Evolutionary conservation across 1,140 invertebrate genomes (phyloP).

Genomic region (Dufourea novaeangliae): DNA sequence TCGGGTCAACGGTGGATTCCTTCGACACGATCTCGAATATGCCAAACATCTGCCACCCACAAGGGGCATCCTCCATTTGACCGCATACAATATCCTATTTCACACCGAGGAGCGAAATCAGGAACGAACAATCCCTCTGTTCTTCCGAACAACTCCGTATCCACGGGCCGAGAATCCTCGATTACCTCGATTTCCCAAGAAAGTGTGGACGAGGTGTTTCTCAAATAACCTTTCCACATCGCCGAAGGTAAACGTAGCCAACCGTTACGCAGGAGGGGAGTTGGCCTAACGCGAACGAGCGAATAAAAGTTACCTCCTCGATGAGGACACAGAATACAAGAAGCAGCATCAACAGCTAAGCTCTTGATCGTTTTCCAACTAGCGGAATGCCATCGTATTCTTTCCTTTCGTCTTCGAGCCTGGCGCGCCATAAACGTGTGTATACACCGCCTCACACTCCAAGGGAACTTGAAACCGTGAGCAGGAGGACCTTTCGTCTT

Average conservation of each 20-base stretch:
- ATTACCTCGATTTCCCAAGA: constrained; percentile 14
- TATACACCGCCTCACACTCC: neutral
- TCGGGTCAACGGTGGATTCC: neutral
- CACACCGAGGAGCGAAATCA: neutral
- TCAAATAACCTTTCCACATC: constrained; percentile 21
- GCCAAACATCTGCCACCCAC: neutral
- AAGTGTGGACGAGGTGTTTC: constrained; percentile 1
- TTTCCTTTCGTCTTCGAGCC: neutral
- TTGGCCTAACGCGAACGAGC: constrained; percentile 5
- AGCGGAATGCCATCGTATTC: neutral
- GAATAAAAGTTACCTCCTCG: neutral
- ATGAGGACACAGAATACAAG: neutral
- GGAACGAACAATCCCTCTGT: neutral
- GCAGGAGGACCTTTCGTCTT: constrained; percentile 8
- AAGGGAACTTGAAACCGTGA: neutral
- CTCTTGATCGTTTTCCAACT: constrained; percentile 10
- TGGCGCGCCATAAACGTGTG: neutral
- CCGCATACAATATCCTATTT: neutral
- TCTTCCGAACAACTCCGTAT: neutral
- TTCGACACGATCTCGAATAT: neutral
- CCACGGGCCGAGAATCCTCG: too few species aligned
- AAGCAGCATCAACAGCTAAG: too few species aligned
- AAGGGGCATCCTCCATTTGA: neutral
- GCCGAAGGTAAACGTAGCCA: constrained; percentile 12
- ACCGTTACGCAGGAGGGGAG: constrained; percentile 6